Conservation (phyloP, 1,140 invertebrate genomes). For the Rhynchophorus ferrugineus region DNA sequence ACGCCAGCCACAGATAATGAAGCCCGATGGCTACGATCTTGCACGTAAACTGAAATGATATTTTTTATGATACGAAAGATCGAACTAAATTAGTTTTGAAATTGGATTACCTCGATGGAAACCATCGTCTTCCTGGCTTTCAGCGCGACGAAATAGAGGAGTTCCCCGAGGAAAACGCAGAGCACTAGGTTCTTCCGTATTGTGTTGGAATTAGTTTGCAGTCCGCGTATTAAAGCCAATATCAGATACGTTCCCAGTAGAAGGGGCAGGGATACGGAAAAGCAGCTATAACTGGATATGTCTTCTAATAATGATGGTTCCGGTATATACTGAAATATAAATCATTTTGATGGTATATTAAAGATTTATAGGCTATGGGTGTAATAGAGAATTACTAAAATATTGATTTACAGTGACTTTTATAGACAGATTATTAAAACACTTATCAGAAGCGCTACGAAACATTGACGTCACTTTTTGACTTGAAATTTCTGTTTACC, state of each 20-base stretch:
- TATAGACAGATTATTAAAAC: not conserved
- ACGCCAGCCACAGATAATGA: constrained; percentile 86
- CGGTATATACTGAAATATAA: constrained; percentile 58
- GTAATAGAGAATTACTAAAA: not conserved
- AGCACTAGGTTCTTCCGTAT: constrained; percentile 91
- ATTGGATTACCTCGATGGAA: constrained; percentile 54
- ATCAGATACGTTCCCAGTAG: constrained; percentile 67
- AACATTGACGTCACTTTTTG: no score
- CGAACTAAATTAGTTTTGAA: not conserved
- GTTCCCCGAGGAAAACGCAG: constrained; percentile 76
- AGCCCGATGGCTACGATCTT: constrained; percentile 85
- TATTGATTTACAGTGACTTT: not conserved
- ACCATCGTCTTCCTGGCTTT: constrained; percentile 70
- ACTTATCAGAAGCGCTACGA: no score
- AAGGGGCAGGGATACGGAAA: constrained; percentile 75
- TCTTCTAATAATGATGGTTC: constrained; percentile 78
- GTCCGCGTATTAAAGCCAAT: constrained; percentile 66
- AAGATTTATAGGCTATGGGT: not conserved
- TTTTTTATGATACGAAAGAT: not conserved
- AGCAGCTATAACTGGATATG: constrained; percentile 81
- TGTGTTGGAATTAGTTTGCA: constrained; percentile 85
- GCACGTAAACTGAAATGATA: constrained; percentile 63
- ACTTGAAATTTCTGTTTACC: no score
- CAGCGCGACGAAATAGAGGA: constrained; percentile 79
- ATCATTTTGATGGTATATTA: no score